These are phyloP conservation scores for Coptotermes formosanus DNA, from an alignment of 1,140 invertebrate species.

Conservation along the genomic window DNA sequence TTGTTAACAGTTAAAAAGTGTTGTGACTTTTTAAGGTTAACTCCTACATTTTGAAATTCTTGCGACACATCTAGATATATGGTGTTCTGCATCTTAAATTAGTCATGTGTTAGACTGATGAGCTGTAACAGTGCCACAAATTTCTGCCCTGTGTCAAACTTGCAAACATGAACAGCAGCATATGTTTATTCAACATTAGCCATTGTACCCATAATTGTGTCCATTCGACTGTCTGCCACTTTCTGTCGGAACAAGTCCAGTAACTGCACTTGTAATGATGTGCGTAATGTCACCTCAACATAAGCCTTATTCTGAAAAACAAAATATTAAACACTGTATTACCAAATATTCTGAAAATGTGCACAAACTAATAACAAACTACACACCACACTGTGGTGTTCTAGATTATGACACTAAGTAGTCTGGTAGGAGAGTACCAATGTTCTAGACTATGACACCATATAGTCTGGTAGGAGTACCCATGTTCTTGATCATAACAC, in stretches of 20 bases:
- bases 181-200: neutral
- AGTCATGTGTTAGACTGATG: too few species aligned
- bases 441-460: neutral
- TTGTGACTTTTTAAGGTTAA: too few species aligned
- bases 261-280: slow-evolving; percentile 29
- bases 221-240: slow-evolving; percentile 31
- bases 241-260: slow-evolving; percentile 30
- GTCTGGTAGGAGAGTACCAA: neutral
- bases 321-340: neutral
- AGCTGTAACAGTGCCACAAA: too few species aligned
- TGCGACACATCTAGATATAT: too few species aligned
- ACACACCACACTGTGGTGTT: neutral
- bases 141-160: too few species aligned
- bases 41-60: too few species aligned
- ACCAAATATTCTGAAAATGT: neutral
- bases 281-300: slow-evolving; percentile 33
- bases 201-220: slow-evolving; percentile 27
- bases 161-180: too few species aligned
- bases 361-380: neutral
- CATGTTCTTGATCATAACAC: too few species aligned
- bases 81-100: too few species aligned
- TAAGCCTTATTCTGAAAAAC: slow-evolving; percentile 35
- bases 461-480: too few species aligned
- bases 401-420: too few species aligned
- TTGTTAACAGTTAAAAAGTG: too few species aligned